These are phyloP conservation scores for Thamnophis elegans DNA, from an alignment of 2,797 vertebrate genomes.

Conservation along the genomic window DNA sequence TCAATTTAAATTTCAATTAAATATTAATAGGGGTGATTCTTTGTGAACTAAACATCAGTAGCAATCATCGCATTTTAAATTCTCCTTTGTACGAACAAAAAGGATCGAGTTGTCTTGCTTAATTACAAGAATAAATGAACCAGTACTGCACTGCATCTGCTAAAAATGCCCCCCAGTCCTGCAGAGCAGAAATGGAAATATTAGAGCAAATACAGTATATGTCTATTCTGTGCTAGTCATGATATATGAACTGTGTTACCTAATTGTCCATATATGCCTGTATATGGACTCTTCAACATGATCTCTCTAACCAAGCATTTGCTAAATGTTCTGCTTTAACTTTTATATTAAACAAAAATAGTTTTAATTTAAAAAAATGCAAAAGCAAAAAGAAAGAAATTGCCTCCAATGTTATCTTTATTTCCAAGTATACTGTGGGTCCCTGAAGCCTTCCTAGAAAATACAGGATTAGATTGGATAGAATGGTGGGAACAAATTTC, in stretches of 20 bases:
- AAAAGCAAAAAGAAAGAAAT: background rate
- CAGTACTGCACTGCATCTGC: background rate
- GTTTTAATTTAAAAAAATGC: background rate
- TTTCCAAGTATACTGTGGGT: background rate
- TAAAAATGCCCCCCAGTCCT: background rate
- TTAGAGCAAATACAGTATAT: background rate
- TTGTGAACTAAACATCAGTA: background rate
- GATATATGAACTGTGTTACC: background rate
- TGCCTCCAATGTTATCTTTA: background rate
- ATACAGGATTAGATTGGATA: background rate
- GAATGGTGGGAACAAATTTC: background rate
- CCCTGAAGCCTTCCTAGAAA: background rate
- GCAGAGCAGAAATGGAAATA: background rate
- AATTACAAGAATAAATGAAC: background rate
- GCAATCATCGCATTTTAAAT: background rate
- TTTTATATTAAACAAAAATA: background rate
- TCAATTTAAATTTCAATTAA: background rate
- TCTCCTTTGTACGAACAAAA: background rate
- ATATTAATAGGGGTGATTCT: background rate
- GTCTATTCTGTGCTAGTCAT: background rate
- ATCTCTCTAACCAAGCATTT: background rate
- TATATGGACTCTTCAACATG: background rate
- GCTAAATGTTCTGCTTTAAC: background rate
- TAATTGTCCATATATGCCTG: background rate
- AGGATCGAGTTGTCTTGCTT: background rate